Conservation (phyloP, 2,797 vertebrate species). For the Pseudochromis fuscus region DNA sequence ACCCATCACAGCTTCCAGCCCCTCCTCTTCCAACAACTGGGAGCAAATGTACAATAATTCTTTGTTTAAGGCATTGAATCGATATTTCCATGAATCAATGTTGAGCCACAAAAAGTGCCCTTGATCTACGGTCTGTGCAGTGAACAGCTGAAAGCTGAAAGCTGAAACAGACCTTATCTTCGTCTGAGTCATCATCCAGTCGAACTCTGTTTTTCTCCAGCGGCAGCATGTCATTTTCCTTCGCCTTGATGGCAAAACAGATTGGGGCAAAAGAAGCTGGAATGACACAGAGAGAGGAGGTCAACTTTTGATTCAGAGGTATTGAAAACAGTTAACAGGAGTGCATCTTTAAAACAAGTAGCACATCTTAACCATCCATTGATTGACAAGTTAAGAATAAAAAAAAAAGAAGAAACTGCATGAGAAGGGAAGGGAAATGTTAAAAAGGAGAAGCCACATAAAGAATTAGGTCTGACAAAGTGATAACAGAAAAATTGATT, state of each 20-base stretch:
- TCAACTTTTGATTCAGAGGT: conserved; percentile 5
- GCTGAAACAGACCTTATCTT: conserved; percentile 85
- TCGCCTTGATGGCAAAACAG: conserved; percentile 97
- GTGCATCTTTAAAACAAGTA: background rate
- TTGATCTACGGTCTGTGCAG: background rate
- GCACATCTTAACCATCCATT: background rate
- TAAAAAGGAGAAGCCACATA: background rate
- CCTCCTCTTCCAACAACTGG: conserved; percentile 85
- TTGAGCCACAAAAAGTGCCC: background rate
- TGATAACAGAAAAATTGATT: conserved; percentile 6
- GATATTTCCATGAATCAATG: background rate
- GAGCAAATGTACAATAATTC: conserved; percentile 8
- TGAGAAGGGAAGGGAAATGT: background rate
- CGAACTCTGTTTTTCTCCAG: conserved; percentile 97
- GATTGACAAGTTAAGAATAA: background rate
- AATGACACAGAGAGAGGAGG: conserved; percentile 19
- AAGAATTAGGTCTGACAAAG: background rate
- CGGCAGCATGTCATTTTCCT: conserved; percentile 96
- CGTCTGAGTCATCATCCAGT: conserved; percentile 96
- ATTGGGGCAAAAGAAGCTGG: conserved; percentile 97
- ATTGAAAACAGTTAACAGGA: conserved; percentile 5
- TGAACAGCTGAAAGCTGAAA: conserved; percentile 4
- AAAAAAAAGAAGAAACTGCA: conserved; percentile 18
- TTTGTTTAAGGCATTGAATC: background rate
- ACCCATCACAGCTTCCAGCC: conserved; percentile 68